Evolutionary conservation across 2,888 invertebrate species (phyloP), one percentile per base, ranked within the genome.

Genomic region (Chrysolina oricalcia): DNA sequence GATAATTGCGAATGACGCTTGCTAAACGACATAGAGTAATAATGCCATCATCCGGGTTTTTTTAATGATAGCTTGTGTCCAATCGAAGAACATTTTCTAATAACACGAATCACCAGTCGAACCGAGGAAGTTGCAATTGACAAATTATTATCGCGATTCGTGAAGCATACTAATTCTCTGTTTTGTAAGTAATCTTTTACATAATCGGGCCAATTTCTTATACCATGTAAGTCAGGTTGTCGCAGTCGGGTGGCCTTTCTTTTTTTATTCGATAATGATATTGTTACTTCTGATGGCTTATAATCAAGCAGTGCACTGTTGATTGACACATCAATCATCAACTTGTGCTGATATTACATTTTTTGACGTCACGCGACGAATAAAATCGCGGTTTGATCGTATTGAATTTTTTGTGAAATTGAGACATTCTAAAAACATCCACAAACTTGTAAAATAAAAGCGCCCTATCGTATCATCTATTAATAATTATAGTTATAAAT

Each of bases 81-180:
- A 3, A 6, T n/a, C n/a, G 43, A 13, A 5, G 43, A 43, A 50
- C 3, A n/a, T n/a, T 50, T 50, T 50, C 50, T 50, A 50, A 50
- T 50, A 19, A 50, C 9, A 50, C 19, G n/a, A 17, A 50, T 50
- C 50, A 50, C 19, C 10, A 1, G 9, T 50, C 19, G 50, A 46
- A 46, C 5, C n/a, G 6, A 50, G 50, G 50, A 50, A 50, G 50
- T 50, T 19, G 50, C 50, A 50, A 50, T 50, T 50, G 50, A 17
- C 50, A 50, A 50, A 50, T 19, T 2, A 9, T 50, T 50, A 50
- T 50, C 19, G 50, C 50, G 19, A 10, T 19, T 50, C 19, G 50
- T n/a, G 2, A 19, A 50, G 50, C 50, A 50, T 50, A 50, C 50
- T 50, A 50, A 50, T 50, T 9, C 19, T n/a, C 19, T 17, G 50